Evolutionary conservation across 2,888 invertebrate species (phyloP).

Genomic region (Synanthedon myopaeformis): DNA sequence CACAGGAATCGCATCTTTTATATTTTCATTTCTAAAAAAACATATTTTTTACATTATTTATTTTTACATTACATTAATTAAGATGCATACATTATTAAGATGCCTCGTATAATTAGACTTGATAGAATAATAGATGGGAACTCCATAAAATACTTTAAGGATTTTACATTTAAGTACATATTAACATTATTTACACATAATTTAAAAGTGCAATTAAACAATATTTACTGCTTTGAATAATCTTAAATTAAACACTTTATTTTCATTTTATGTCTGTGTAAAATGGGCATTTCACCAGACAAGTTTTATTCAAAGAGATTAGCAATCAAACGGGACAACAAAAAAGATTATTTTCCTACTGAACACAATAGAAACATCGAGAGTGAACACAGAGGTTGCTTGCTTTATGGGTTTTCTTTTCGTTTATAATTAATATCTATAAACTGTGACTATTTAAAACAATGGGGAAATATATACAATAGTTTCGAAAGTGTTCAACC

Average conservation of each 20-base stretch:
- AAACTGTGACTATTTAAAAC: background rate
- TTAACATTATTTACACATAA: no score
- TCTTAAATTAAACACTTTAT: background rate
- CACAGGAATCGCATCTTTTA: no score
- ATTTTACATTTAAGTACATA: no score
- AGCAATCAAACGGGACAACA: slow-evolving; percentile 13
- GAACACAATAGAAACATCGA: slow-evolving; percentile 25
- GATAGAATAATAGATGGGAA: no score
- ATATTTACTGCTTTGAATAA: background rate
- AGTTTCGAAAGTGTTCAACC: background rate
- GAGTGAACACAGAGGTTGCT: slow-evolving; percentile 18
- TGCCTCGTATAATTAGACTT: no score
- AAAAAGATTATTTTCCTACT: slow-evolving; percentile 17
- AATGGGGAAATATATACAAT: background rate
- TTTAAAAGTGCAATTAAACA: no score
- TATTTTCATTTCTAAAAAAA: no score
- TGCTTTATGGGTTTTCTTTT: slow-evolving; percentile 16
- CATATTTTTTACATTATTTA: no score
- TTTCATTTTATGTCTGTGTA: background rate
- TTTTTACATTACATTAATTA: no score
- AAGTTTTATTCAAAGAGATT: slow-evolving; percentile 17
- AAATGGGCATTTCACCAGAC: slow-evolving; percentile 20
- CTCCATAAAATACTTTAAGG: no score
- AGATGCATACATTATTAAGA: no score
- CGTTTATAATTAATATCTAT: slow-evolving; percentile 2